phyloP scores from a whole-genome alignment of 2,797 vertebrate species.

The Pseudochirops corinnae region DNA sequence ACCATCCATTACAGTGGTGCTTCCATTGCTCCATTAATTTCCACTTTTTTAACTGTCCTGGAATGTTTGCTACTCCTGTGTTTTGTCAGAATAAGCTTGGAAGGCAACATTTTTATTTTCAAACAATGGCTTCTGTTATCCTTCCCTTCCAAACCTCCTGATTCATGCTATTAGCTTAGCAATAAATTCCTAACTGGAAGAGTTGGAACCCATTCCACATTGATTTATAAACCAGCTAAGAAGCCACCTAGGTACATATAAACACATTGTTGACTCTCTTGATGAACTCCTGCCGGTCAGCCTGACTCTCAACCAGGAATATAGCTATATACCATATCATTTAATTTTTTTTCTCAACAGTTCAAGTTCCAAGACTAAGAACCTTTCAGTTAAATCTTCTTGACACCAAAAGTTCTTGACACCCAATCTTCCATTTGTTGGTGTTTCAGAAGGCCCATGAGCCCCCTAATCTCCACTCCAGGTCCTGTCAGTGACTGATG shows the following conservation, averaged over 20 bases:
- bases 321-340: neutral
- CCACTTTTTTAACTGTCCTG: neutral
- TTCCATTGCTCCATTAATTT: neutral
- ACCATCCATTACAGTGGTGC: neutral
- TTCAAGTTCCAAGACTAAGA: neutral
- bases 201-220: neutral
- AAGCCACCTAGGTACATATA: neutral
- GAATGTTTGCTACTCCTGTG: neutral
- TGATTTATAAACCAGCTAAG: neutral
- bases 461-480: neutral
- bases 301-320: neutral
- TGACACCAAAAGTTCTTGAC: neutral
- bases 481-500: neutral
- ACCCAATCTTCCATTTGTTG: neutral
- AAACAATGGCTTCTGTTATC: neutral
- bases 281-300: neutral
- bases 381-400: neutral
- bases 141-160: neutral
- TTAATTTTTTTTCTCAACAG: neutral
- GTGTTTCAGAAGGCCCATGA: neutral
- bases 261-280: neutral
- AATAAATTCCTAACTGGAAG: neutral
- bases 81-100: neutral
- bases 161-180: neutral
- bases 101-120: neutral